Conservation (phyloP, 2,113 vertebrate species). For the Alectura lathami region DNA sequence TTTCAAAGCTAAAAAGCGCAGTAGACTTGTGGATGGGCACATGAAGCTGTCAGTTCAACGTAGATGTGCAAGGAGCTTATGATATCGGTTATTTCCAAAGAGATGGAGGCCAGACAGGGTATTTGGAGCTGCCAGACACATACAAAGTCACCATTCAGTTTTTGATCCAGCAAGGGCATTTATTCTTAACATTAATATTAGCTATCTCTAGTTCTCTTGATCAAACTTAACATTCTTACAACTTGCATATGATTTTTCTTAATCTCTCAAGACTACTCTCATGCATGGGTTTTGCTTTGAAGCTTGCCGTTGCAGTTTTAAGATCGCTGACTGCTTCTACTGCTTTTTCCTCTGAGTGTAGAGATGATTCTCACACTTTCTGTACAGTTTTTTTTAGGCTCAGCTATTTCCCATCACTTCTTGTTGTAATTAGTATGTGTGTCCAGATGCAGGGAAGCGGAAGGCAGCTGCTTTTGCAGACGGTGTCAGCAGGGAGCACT, state of each 20-base stretch:
- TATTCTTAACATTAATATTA: neutral
- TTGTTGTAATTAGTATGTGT: neutral
- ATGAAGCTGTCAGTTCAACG: neutral
- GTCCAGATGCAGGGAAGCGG: slow-evolving; percentile 6
- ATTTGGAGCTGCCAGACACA: neutral
- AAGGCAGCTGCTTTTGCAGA: slow-evolving; percentile 38
- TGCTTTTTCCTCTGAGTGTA: neutral
- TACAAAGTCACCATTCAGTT: neutral
- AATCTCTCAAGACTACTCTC: neutral
- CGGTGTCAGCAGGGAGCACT: slow-evolving; percentile 40
- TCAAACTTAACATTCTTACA: neutral
- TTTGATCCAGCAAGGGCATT: neutral
- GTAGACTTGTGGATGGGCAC: neutral
- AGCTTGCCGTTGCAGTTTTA: neutral
- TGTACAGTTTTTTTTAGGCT: neutral
- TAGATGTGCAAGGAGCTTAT: neutral
- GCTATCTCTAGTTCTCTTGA: neutral
- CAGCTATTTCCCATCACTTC: slow-evolving; percentile 24
- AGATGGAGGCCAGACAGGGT: neutral
- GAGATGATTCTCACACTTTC: neutral
- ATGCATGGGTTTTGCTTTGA: neutral
- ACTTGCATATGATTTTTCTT: neutral
- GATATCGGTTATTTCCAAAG: neutral
- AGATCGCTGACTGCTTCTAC: neutral
- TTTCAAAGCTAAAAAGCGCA: neutral